Percentiles rank a stretch among this genome's conserved stretches.
These are phyloP conservation scores for Lepus americanus DNA, from an alignment of 2,113 vertebrate genomes.

Conservation along the genomic window DNA sequence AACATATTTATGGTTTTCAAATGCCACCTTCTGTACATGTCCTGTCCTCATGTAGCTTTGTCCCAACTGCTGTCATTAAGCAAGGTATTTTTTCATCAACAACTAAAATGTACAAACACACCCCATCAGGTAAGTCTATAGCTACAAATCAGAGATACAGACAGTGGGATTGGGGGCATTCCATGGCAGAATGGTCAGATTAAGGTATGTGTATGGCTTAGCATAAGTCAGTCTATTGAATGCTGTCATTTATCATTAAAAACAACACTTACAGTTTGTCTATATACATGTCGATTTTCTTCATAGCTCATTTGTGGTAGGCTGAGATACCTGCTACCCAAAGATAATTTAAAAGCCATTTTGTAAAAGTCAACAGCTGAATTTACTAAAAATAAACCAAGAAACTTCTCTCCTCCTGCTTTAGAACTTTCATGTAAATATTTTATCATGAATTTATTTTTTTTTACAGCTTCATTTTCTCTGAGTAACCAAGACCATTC, in stretches of 20 bases:
- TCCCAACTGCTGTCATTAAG: background rate
- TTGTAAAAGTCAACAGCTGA: background rate
- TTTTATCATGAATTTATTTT: constrained; percentile 16
- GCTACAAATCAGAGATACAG: background rate
- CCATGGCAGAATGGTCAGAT: background rate
- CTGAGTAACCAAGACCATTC: constrained; percentile 20
- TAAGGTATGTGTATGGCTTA: background rate
- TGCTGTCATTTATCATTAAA: background rate
- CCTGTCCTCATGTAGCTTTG: background rate
- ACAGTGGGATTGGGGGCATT: background rate
- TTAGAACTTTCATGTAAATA: background rate
- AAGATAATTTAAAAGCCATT: constrained; percentile 1
- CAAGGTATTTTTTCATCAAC: background rate
- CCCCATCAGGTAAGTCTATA: background rate
- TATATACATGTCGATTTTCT: background rate
- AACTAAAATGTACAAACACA: background rate
- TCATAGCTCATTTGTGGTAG: background rate
- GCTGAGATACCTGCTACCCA: background rate
- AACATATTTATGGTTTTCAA: background rate
- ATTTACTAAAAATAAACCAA: background rate
- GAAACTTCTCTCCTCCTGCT: background rate
- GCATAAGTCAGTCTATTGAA: background rate
- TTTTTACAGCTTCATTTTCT: constrained; percentile 41
- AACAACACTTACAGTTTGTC: background rate
- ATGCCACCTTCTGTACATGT: background rate